These are phyloP conservation scores for Aeoliscus strigatus DNA, from an alignment of 2,797 vertebrate genomes.

Conservation along the genomic window DNA sequence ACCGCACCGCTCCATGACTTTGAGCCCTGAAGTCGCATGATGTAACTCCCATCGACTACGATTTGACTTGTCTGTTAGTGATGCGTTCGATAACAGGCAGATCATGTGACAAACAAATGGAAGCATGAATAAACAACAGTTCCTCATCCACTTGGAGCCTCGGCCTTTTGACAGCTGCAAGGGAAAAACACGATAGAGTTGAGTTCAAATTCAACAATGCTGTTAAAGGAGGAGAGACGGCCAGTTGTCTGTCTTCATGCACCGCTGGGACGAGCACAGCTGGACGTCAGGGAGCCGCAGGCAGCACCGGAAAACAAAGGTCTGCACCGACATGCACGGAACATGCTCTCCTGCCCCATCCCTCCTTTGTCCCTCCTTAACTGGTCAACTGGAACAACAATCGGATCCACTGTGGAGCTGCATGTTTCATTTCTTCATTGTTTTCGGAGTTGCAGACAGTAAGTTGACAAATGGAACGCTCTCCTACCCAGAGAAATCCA, in stretches of 20 bases:
- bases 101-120: too few species aligned
- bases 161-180: constrained; percentile 51
- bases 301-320: constrained; percentile 41
- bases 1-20: constrained; percentile 28
- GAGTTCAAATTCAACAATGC: constrained; percentile 28
- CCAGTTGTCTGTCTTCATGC: constrained; percentile 57
- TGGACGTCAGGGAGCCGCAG: constrained; percentile 37
- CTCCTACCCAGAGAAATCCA: too few species aligned
- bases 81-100: constrained; percentile 23
- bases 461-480: too few species aligned
- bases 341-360: constrained; percentile 60
- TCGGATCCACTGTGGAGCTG: background rate
- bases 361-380: constrained; percentile 21
- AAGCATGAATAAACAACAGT: constrained; percentile 3
- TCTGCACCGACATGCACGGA: constrained; percentile 64
- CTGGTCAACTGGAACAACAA: background rate
- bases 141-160: constrained; percentile 17
- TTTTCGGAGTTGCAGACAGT: too few species aligned
- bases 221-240: constrained; percentile 42
- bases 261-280: constrained; percentile 53
- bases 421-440: constrained; percentile 6
- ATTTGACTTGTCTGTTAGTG: constrained; percentile 18
- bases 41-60: constrained; percentile 21
- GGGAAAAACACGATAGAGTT: constrained; percentile 37
- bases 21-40: constrained; percentile 24